phyloP scores from a whole-genome alignment of 2,113 vertebrate genomes.

The Micronycteris hirsuta region DNA sequence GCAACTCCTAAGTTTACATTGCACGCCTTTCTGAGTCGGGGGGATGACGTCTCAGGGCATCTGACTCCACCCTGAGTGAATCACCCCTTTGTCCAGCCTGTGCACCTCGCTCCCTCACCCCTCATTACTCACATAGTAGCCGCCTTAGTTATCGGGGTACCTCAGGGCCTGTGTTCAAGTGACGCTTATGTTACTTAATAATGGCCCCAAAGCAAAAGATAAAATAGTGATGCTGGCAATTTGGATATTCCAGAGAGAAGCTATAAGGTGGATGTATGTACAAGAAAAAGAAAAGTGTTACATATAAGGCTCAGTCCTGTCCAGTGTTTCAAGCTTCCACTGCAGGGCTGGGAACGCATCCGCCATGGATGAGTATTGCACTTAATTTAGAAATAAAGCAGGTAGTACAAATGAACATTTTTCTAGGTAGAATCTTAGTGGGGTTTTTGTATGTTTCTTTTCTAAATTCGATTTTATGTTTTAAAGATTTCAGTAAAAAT shows the following conservation, averaged over 20 bases:
- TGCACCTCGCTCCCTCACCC: too few relatives aligned
- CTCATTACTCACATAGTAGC: neutral
- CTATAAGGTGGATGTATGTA: too few relatives aligned
- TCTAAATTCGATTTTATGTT: neutral
- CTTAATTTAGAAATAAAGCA: slow-evolving; percentile 65
- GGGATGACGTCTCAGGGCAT: neutral
- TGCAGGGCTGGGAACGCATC: neutral
- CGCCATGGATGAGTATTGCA: neutral
- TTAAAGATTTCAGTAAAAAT: neutral
- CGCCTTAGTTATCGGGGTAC: neutral
- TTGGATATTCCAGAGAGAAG: too few relatives aligned
- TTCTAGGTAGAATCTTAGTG: neutral
- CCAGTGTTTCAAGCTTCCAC: neutral
- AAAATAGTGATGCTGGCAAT: too few relatives aligned
- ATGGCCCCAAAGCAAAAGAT: too few relatives aligned
- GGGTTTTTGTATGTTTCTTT: neutral
- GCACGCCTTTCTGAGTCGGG: neutral
- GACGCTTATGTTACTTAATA: too few relatives aligned
- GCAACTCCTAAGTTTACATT: neutral
- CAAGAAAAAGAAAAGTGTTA: too few relatives aligned
- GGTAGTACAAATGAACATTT: neutral
- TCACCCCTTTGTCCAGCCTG: neutral
- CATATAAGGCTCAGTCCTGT: neutral
- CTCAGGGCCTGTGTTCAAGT: too few relatives aligned
- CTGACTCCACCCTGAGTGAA: neutral